Evolutionary conservation across 2,113 vertebrate species (phyloP).

Genomic region (Elgaria multicarinata): DNA sequence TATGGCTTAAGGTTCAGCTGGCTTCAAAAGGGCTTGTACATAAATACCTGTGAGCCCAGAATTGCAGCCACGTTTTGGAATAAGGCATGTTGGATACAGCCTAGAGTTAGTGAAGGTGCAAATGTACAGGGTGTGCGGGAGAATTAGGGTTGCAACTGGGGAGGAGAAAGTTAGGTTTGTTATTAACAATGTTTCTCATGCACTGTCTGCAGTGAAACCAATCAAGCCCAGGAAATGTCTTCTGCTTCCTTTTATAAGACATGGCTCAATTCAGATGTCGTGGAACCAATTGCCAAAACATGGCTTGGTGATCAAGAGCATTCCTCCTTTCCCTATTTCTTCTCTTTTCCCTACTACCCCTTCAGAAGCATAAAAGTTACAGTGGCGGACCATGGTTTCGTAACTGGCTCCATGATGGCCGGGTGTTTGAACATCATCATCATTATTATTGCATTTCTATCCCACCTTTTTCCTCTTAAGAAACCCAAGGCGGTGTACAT

Average conservation of each 20-base stretch:
- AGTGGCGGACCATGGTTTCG: background rate
- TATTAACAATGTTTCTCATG: background rate
- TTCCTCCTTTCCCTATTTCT: background rate
- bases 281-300: background rate
- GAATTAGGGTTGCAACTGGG: background rate
- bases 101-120: background rate
- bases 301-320: background rate
- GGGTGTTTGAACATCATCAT: too few relatives aligned
- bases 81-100: background rate
- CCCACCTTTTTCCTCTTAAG: too few relatives aligned
- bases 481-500: too few relatives aligned
- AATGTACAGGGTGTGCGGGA: background rate
- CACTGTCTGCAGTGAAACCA: background rate
- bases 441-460: too few relatives aligned
- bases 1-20: background rate
- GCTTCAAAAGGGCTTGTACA: background rate
- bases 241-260: background rate
- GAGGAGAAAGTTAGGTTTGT: background rate
- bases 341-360: too few relatives aligned
- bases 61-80: background rate
- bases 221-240: background rate
- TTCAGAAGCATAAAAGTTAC: background rate
- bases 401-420: too few relatives aligned
- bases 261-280: background rate
- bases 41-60: background rate